Conservation (phyloP, 2,888 invertebrate species). For the Lasioglossum zephyrum region DNA sequence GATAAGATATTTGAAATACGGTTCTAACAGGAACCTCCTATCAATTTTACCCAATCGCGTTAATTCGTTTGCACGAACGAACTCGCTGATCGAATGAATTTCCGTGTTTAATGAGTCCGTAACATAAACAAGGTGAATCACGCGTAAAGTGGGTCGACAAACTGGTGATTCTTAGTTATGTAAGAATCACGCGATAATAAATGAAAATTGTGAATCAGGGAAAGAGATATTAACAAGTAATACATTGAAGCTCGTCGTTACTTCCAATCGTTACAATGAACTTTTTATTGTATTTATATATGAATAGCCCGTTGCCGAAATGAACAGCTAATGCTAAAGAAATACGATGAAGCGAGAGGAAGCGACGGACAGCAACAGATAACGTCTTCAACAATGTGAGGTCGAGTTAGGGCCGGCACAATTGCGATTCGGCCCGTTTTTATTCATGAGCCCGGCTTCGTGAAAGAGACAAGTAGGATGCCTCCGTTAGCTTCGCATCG, state of each 20-base stretch:
- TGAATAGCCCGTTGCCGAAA: neutral
- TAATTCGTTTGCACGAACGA: neutral
- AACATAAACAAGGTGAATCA: neutral
- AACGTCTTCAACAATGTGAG: slow-evolving; percentile 9
- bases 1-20: slow-evolving; percentile 13
- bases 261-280: neutral
- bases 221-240: neutral
- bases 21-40: neutral
- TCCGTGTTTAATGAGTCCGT: neutral
- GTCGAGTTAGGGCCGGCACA: slow-evolving; percentile 39
- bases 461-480: slow-evolving; percentile 63
- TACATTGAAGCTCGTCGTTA: too few species aligned
- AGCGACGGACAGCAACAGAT: neutral
- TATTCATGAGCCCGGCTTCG: slow-evolving; percentile 54
- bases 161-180: neutral
- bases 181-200: neutral
- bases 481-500: slow-evolving; percentile 56
- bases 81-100: neutral
- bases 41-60: neutral
- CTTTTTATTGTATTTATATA: neutral
- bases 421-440: slow-evolving; percentile 55
- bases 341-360: neutral
- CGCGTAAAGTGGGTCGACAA: neutral
- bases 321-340: neutral
- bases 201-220: neutral